Conservation (phyloP, 2,113 vertebrate species). For the Bubalus kerabau region DNA sequence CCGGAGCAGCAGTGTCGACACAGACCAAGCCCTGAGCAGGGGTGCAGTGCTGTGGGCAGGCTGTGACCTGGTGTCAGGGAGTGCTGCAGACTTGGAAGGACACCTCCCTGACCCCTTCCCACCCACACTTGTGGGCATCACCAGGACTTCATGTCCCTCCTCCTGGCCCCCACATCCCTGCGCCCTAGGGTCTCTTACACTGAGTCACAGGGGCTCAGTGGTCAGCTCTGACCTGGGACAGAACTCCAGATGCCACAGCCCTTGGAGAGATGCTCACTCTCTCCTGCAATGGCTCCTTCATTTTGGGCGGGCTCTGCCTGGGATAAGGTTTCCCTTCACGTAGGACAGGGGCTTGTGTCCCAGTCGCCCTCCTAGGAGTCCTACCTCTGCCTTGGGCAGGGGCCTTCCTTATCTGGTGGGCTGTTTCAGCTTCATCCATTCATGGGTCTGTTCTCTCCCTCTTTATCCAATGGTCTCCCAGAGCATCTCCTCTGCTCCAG, state of each 20-base stretch:
- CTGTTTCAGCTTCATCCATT: background rate
- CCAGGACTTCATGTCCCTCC: background rate
- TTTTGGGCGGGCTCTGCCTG: rapidly evolving
- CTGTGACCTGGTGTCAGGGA: background rate
- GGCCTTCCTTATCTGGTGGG: background rate
- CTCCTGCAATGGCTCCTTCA: background rate
- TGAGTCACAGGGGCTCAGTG: background rate
- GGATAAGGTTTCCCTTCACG: background rate
- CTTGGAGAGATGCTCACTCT: background rate
- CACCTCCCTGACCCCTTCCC: background rate
- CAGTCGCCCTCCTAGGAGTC: background rate
- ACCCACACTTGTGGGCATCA: background rate
- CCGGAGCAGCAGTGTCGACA: background rate
- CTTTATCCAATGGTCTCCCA: background rate
- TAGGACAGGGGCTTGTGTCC: background rate
- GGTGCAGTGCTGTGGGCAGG: background rate
- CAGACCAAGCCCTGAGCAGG: background rate
- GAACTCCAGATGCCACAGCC: background rate
- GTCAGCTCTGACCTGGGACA: background rate
- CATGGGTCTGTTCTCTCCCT: background rate
- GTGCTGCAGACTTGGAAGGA: background rate
- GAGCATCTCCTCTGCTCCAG: background rate
- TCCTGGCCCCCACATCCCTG: background rate
- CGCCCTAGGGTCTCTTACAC: background rate
- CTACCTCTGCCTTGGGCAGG: background rate